These are phyloP conservation scores for Nesogale talazaci DNA, from an alignment of 2,113 vertebrate genomes.

Conservation along the genomic window DNA sequence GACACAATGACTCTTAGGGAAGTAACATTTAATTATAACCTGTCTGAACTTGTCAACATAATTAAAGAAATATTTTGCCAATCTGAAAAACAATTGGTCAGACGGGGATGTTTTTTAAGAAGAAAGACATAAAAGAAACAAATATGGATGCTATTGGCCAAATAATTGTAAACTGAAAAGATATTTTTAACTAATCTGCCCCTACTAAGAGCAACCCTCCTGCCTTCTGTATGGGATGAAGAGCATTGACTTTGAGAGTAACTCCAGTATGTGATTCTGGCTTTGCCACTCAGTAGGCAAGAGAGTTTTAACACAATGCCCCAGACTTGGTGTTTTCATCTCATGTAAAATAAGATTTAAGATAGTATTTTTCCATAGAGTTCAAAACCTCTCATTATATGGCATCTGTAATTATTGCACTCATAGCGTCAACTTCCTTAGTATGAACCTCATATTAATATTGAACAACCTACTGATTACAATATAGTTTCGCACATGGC, in stretches of 20 bases:
- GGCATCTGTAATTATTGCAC: background rate
- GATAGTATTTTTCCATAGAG: background rate
- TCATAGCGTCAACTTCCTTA: background rate
- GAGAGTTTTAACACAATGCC: too few relatives aligned
- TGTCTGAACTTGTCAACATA: background rate
- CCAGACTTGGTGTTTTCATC: too few relatives aligned
- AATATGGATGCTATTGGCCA: background rate
- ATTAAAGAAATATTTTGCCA: background rate
- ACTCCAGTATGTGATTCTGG: background rate
- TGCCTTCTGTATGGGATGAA: background rate
- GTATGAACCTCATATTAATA: background rate
- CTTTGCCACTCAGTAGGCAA: background rate
- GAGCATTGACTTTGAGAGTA: background rate
- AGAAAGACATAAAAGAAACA: background rate
- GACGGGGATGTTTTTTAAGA: background rate
- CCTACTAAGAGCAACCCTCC: background rate
- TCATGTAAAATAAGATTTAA: background rate
- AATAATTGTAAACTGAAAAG: slow-evolving; percentile 24
- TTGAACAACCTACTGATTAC: background rate
- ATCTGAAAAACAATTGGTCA: background rate
- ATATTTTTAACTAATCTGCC: background rate
- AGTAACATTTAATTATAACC: background rate
- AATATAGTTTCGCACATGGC: background rate
- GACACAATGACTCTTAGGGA: background rate
- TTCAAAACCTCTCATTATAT: background rate